Percentiles rank a stretch among this genome's conserved stretches.
Evolutionary conservation across 2,113 vertebrate genomes (phyloP).

Genomic region (Brachyhypopomus gauderio): DNA sequence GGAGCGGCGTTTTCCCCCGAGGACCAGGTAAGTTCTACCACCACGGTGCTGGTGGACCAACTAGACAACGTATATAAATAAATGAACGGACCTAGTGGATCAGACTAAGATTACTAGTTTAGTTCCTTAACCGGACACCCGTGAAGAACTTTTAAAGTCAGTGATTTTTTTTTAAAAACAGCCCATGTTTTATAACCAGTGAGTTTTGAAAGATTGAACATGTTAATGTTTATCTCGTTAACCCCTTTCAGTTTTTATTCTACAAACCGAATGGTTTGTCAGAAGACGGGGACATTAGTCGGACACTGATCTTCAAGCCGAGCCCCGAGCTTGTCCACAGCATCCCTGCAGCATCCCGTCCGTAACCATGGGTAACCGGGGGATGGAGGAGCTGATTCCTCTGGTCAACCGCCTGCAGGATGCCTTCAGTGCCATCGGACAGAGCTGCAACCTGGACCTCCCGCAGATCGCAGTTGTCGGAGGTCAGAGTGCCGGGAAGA

Average conservation of each 20-base stretch:
- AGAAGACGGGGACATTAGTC: neutral
- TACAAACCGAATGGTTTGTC: neutral
- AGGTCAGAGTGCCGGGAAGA: constrained; percentile 87
- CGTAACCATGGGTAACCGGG: constrained; percentile 77
- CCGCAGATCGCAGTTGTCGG: constrained; percentile 90
- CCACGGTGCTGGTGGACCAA: too few species aligned
- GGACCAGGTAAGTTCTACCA: neutral
- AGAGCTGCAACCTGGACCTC: constrained; percentile 82
- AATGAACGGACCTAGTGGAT: neutral
- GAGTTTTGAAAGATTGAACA: neutral
- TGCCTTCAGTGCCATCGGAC: constrained; percentile 81
- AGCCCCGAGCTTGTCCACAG: constrained; percentile 27
- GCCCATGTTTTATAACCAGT: neutral
- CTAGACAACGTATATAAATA: neutral
- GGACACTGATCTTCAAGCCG: neutral
- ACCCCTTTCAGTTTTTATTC: neutral
- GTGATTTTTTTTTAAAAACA: neutral
- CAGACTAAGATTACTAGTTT: too few species aligned
- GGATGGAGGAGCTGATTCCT: constrained; percentile 94
- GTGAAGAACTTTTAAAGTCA: neutral
- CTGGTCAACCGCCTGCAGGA: constrained; percentile 90
- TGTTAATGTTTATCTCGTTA: neutral
- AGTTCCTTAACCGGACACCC: neutral
- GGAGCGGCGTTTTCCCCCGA: neutral
- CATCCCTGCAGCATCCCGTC: constrained; percentile 29